These are phyloP conservation scores for Augiades crinisus DNA, from an alignment of 2,888 invertebrate species.

Conservation along the genomic window DNA sequence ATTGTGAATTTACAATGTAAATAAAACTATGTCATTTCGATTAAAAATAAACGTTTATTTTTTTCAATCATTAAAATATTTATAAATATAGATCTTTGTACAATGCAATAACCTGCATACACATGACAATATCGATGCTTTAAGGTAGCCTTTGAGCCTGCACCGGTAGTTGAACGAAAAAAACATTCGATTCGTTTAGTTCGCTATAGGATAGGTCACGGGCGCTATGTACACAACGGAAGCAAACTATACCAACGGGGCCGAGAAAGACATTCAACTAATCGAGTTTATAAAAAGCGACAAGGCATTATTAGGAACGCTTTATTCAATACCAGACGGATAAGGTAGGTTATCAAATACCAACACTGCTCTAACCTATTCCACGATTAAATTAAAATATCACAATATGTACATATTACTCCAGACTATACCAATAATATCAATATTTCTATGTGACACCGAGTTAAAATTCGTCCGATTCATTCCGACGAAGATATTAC, in stretches of 20 bases:
- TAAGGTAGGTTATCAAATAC: conserved; percentile 51
- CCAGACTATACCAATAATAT: conserved; percentile 67
- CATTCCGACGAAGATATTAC: conserved; percentile 44
- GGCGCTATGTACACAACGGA: conserved; percentile 28
- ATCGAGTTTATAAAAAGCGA: conserved; percentile 34
- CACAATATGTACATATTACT: conserved; percentile 79
- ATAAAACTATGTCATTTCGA: conserved; percentile 21
- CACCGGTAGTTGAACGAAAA: conserved; percentile 34
- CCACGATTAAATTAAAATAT: conserved; percentile 78
- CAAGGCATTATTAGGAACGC: conserved; percentile 48
- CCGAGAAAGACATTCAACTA: conserved; percentile 19
- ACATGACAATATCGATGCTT: conserved; percentile 53
- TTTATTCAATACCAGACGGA: conserved; percentile 52
- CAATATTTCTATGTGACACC: conserved; percentile 54
- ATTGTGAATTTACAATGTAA: neutral
- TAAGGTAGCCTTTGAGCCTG: conserved; percentile 52
- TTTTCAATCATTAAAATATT: conserved; percentile 77
- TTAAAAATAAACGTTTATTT: conserved; percentile 79
- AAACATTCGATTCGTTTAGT: conserved; percentile 22
- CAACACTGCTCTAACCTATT: conserved; percentile 64
- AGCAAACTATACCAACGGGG: conserved; percentile 17
- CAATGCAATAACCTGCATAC: conserved; percentile 71
- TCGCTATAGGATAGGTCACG: conserved; percentile 26
- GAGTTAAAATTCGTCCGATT: conserved; percentile 37
- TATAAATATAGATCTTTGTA: conserved; percentile 80